phyloP scores from a whole-genome alignment of 2,113 vertebrate genomes.

The Brachyhypopomus gauderio region DNA sequence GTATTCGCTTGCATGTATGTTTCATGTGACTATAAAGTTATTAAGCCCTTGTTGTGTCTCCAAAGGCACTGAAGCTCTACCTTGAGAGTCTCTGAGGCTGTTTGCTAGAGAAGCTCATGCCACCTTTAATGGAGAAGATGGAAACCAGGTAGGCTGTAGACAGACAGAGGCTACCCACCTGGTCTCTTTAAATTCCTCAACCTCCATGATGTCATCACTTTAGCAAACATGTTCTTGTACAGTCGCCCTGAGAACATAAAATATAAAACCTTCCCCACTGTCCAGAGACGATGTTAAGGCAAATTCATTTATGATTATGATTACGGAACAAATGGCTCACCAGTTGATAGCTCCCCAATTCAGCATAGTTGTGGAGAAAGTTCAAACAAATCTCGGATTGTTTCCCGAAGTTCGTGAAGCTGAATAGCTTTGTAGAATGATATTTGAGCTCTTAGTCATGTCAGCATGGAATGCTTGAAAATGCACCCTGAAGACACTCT shows the following conservation, averaged over 20 bases:
- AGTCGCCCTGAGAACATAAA: slow-evolving; percentile 29
- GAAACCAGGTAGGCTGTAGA: slow-evolving; percentile 51
- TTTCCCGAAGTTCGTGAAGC: slow-evolving; percentile 28
- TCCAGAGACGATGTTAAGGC: slow-evolving; percentile 7
- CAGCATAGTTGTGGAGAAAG: slow-evolving; percentile 9
- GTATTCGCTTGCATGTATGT: not conserved
- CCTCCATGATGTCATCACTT: slow-evolving; percentile 53
- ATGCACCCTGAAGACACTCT: slow-evolving; percentile 45
- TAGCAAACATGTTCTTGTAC: slow-evolving; percentile 34
- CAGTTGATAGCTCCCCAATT: slow-evolving; percentile 18
- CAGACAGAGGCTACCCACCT: slow-evolving; percentile 43
- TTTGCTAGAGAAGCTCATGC: slow-evolving; percentile 9
- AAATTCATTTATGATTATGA: slow-evolving; percentile 32
- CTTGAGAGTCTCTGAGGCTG: slow-evolving; percentile 11
- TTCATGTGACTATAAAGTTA: slow-evolving; percentile 35
- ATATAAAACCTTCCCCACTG: slow-evolving; percentile 33
- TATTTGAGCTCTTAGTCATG: slow-evolving; percentile 39
- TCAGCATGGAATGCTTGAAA: slow-evolving; percentile 41
- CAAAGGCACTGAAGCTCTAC: slow-evolving; percentile 28
- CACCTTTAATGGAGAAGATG: slow-evolving; percentile 42
- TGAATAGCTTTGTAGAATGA: slow-evolving; percentile 33
- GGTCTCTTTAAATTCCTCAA: slow-evolving; percentile 48
- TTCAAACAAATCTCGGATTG: slow-evolving; percentile 24
- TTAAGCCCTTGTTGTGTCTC: slow-evolving; percentile 33
- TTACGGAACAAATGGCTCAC: slow-evolving; percentile 8